Conservation (phyloP, 2,113 vertebrate species). For the Lipophrys pholis region DNA sequence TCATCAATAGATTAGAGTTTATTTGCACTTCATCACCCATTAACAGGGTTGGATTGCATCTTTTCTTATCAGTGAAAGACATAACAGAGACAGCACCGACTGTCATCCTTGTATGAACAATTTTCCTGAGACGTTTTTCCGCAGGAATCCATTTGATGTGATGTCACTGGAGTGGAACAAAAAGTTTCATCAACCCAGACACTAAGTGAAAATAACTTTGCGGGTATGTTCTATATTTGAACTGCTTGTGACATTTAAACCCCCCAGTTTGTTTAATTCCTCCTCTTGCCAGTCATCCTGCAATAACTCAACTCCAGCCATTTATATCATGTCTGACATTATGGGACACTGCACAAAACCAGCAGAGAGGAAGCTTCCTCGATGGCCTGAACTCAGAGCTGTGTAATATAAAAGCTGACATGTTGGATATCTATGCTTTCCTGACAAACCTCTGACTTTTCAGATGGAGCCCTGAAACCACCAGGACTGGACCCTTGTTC, state of each 20-base stretch:
- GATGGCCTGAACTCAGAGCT: constrained; percentile 37
- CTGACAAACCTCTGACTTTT: constrained; percentile 29
- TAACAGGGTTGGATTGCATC: background rate
- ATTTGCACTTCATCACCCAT: background rate
- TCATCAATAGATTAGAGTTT: background rate
- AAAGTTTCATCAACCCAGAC: constrained; percentile 57
- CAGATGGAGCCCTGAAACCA: constrained; percentile 35
- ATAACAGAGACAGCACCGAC: constrained; percentile 1
- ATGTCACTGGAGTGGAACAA: constrained; percentile 56
- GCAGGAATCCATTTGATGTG: constrained; percentile 8
- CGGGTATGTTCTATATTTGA: constrained; percentile 63
- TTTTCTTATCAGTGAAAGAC: background rate
- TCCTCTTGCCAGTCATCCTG: constrained; percentile 74
- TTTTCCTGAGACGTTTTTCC: constrained; percentile 17
- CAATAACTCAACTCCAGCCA: constrained; percentile 66
- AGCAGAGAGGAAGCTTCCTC: constrained; percentile 40
- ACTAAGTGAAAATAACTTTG: constrained; percentile 57
- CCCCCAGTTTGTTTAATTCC: constrained; percentile 75
- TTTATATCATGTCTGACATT: constrained; percentile 53
- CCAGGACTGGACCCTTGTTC: constrained; percentile 17
- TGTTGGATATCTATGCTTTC: constrained; percentile 36
- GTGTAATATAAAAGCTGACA: constrained; percentile 60
- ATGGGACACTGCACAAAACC: constrained; percentile 50
- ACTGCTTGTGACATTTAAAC: constrained; percentile 50
- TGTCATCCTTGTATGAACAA: constrained; percentile 4